A percentile compares a stretch with the other conserved stretches of the same genome.
These are phyloP conservation scores for Polyommatus iphigenia DNA, from an alignment of 2,888 invertebrate genomes.

Conservation along the genomic window DNA sequence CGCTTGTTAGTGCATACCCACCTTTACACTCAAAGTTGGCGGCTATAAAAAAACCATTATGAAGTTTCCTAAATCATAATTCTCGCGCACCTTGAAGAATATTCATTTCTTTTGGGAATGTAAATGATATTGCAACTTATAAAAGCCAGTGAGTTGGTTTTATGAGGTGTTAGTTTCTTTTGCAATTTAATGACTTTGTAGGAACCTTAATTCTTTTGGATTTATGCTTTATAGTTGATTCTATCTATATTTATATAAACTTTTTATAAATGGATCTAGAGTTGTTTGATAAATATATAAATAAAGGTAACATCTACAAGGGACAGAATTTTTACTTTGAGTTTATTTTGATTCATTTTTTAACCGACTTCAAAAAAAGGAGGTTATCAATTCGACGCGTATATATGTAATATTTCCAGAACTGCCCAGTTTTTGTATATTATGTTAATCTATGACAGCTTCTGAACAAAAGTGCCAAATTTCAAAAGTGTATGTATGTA, in stretches of 20 bases:
- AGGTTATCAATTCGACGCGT: too few species aligned
- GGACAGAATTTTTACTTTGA: too few species aligned
- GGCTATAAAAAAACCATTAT: constrained; percentile 34
- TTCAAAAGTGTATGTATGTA: too few species aligned
- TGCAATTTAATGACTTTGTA: background rate
- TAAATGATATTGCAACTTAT: background rate
- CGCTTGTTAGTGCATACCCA: background rate
- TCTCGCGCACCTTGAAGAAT: constrained; percentile 22
- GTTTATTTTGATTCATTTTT: too few species aligned
- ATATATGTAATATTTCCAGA: too few species aligned
- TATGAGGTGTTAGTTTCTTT: background rate
- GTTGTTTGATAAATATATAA: background rate
- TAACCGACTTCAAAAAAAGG: too few species aligned
- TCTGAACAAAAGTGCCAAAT: too few species aligned
- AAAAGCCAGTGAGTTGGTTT: constrained; percentile 4
- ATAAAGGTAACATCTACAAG: too few species aligned
- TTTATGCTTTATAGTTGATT: background rate
- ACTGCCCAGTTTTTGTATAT: too few species aligned
- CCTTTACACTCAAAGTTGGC: constrained; percentile 28
- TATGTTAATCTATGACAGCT: too few species aligned
- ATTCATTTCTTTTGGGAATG: background rate
- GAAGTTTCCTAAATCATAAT: constrained; percentile 31
- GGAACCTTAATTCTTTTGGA: background rate
- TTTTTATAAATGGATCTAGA: background rate
- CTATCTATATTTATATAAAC: background rate